Evolutionary conservation across 1,140 invertebrate genomes (phyloP), one percentile per base, ranked within the genome.

Genomic region (Listronotus bonariensis): DNA sequence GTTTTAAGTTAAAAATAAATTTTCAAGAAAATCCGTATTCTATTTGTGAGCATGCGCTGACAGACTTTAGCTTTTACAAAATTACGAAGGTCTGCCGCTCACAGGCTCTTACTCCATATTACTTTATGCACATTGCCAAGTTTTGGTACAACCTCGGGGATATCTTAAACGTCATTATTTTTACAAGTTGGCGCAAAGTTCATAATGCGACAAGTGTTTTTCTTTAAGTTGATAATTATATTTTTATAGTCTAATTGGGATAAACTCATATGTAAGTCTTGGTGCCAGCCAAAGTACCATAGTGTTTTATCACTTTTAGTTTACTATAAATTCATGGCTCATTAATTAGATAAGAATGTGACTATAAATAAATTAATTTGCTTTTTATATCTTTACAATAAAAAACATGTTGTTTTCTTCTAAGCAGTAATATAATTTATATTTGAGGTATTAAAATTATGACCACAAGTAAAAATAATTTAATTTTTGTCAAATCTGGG

Each of bases 281-380:
- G 45, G 45, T 48, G 18, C 45, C 45, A 48, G 45, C 18, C 45
- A 20, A 36, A 41, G 32, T 40, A 55, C 42, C 20, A 55, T 54
- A 54, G n/a, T 5, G 11, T 31, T 26, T 55, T 55, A 55, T 55
- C 53, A n/a, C 53, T 12, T 14, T 41, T 46, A 46, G 55, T 36
- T 46, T 58, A 46, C 34, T 46, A 58, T 36, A 42, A 5, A 59
- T 20, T 59, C 43, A 59, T 49, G 43, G 57, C 20, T 59, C 10
- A 26, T 59, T 49, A 59, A 59, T 14, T 26, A 53, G 59, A 53
- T 43, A 53, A 36, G 15, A 41, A 32, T 26, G 9, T 56, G 48
- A 42, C 40, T 57, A 43, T 64, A 38, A 36, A 48, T 46, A 56
- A n/a, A 11, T 26, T 40, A 53, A 43, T 55, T 55, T n/a, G n/a